Evolutionary conservation across 2,113 vertebrate species (phyloP).

Genomic region (Equus quagga): DNA sequence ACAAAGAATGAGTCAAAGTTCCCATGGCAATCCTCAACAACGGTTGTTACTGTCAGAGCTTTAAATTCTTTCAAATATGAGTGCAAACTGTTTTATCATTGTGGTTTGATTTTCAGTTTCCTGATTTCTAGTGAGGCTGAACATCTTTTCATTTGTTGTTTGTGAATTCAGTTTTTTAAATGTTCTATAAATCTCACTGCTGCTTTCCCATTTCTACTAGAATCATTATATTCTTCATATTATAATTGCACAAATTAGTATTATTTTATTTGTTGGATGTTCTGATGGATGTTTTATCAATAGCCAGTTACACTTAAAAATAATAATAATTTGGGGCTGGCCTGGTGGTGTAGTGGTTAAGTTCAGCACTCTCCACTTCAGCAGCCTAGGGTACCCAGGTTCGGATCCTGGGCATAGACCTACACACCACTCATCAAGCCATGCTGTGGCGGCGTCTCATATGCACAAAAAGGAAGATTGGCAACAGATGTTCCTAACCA

Average conservation of each 20-base stretch:
- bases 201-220: neutral
- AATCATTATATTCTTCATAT: neutral
- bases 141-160: neutral
- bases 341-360: too few relatives aligned
- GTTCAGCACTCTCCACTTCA: too few relatives aligned
- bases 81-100: neutral
- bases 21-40: neutral
- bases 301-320: constrained; percentile 5
- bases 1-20: neutral
- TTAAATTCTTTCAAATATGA: neutral
- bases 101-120: neutral
- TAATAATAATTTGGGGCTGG: neutral
- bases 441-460: too few relatives aligned
- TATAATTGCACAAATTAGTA: constrained; percentile 27
- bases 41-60: neutral
- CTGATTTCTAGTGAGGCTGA: neutral
- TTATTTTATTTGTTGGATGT: constrained; percentile 55
- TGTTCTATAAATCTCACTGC: constrained; percentile 35
- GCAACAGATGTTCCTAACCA: too few relatives aligned
- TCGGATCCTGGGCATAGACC: too few relatives aligned
- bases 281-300: constrained; percentile 51
- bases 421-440: too few relatives aligned
- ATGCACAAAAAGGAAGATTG: too few relatives aligned
- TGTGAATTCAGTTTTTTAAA: neutral
- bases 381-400: too few relatives aligned